Conservation (phyloP, 2,113 vertebrate species). For the Myanophis thanlyinensis region DNA sequence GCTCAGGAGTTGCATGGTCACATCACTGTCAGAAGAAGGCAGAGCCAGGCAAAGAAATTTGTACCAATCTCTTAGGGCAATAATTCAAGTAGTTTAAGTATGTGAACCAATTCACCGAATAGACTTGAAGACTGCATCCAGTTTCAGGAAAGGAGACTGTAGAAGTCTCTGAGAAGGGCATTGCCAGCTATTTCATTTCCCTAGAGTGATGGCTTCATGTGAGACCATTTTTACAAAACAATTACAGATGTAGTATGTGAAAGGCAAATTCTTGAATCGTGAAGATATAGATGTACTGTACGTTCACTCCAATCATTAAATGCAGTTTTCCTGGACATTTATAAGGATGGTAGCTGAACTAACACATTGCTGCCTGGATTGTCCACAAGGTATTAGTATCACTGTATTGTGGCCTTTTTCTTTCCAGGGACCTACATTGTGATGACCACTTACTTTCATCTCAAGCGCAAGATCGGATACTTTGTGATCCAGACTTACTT, state of each 20-base stretch:
- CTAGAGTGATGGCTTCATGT: background rate
- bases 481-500: conserved; percentile 99
- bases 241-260: background rate
- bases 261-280: background rate
- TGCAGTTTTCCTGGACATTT: background rate
- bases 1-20: background rate
- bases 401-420: background rate
- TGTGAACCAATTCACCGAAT: background rate
- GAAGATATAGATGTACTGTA: background rate
- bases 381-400: background rate
- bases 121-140: background rate
- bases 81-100: background rate
- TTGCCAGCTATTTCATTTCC: background rate
- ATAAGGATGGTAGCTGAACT: background rate
- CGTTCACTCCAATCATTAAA: background rate
- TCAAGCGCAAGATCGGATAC: conserved; percentile 98
- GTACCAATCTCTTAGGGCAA: background rate
- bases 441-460: conserved; percentile 98
- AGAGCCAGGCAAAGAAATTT: background rate
- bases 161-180: background rate
- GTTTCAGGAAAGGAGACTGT: background rate
- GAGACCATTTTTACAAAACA: background rate
- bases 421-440: conserved; percentile 93
- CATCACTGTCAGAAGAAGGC: background rate
- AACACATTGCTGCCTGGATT: background rate